A percentile compares a stretch with the other conserved stretches of the same genome.
Evolutionary conservation across 2,888 invertebrate species (phyloP).

Genomic region (Apantesis nais): DNA sequence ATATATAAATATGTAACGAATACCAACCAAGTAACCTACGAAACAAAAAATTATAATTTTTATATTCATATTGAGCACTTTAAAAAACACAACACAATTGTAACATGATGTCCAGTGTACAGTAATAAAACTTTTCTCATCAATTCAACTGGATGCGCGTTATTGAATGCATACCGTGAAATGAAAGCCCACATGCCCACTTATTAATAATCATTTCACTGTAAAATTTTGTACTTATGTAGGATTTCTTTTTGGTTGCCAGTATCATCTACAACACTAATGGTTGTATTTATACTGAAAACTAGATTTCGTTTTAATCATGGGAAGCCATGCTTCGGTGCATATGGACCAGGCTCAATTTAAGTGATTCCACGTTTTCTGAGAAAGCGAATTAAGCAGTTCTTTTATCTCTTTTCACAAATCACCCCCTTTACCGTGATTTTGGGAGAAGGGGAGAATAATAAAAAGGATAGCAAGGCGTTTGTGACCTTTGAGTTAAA

Average conservation of each 20-base stretch:
- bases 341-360: too few relatives aligned
- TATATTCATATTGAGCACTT: slow-evolving; percentile 35
- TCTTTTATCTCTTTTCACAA: too few relatives aligned
- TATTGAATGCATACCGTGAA: slow-evolving; percentile 55
- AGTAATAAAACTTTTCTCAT: slow-evolving; percentile 46
- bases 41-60: slow-evolving; percentile 22
- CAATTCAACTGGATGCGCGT: slow-evolving; percentile 25
- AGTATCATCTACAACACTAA: neutral
- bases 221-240: neutral
- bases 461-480: too few relatives aligned
- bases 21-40: slow-evolving; percentile 24
- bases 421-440: too few relatives aligned
- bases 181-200: slow-evolving; percentile 27
- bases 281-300: too few relatives aligned
- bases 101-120: slow-evolving; percentile 15
- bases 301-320: too few relatives aligned
- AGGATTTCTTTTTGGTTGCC: neutral
- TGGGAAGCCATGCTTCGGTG: too few relatives aligned
- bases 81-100: slow-evolving; percentile 19
- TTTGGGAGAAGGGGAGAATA: too few relatives aligned
- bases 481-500: too few relatives aligned
- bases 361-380: too few relatives aligned
- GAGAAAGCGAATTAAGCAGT: too few relatives aligned
- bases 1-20: neutral
- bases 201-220: slow-evolving; percentile 8